Evolutionary conservation across 2,113 vertebrate species (phyloP).

Genomic region (Pontoporia blainvillei): DNA sequence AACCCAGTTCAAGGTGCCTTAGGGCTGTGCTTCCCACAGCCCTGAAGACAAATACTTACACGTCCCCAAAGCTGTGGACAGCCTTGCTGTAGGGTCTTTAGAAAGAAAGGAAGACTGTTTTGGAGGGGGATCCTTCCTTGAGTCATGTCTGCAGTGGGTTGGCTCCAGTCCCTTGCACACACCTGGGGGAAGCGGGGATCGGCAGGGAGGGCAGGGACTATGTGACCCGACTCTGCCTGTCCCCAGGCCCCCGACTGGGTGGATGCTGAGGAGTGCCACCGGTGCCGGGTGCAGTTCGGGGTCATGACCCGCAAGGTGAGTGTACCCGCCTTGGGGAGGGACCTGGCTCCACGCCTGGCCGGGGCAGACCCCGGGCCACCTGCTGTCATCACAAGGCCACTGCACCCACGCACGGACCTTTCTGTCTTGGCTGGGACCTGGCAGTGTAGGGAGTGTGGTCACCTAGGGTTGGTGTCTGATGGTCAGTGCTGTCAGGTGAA

Average conservation of each 20-base stretch:
- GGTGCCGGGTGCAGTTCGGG: slow-evolving; percentile 97
- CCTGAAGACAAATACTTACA: fast-evolving
- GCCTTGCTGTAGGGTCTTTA: fast-evolving
- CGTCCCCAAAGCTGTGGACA: background rate
- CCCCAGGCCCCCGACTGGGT: slow-evolving; percentile 97
- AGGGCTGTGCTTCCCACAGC: background rate
- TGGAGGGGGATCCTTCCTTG: background rate
- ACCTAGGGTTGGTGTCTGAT: too few species aligned
- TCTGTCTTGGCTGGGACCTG: background rate
- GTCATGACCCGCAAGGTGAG: slow-evolving; percentile 97
- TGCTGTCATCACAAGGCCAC: fast-evolving
- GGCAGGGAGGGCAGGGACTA: fast-evolving
- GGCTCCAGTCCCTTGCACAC: background rate
- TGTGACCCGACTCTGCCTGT: background rate
- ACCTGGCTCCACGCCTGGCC: background rate
- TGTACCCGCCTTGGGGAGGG: background rate
- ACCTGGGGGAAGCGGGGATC: fast-evolving
- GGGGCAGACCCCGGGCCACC: background rate
- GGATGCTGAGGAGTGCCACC: slow-evolving; percentile 97
- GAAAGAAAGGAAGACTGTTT: fast-evolving
- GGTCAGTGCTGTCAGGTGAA: fast-evolving
- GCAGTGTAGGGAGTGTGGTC: background rate
- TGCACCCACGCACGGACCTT: fast-evolving
- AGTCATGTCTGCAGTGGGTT: background rate
- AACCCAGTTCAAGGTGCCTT: fast-evolving